Evolutionary conservation across 2,888 invertebrate species (phyloP).

Genomic region (Tubiluchus corallicola): DNA sequence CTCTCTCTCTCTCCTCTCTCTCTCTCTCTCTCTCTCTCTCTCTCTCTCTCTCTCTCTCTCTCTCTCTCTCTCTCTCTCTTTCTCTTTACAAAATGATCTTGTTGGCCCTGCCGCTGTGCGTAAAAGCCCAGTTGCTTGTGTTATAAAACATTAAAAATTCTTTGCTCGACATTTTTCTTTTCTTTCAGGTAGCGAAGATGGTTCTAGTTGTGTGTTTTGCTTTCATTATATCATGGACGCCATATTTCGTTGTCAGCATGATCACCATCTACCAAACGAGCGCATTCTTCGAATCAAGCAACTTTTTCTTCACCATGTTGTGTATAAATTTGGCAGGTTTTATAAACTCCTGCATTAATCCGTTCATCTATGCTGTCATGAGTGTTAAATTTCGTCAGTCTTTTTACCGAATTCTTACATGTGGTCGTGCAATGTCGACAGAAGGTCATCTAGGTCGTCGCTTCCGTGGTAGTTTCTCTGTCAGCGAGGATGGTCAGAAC

Average conservation of each 20-base stretch:
- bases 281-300: not conserved
- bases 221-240: not conserved
- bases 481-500: not conserved
- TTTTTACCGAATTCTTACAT: not conserved
- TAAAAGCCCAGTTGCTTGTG: too few species aligned
- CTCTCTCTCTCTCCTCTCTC: too few species aligned
- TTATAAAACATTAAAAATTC: too few species aligned
- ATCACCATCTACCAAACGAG: not conserved
- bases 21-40: too few species aligned
- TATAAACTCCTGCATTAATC: not conserved
- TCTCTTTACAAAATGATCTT: too few species aligned
- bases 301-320: not conserved
- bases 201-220: not conserved
- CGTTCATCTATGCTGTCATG: not conserved
- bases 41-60: too few species aligned
- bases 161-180: constrained; percentile 8
- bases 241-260: not conserved
- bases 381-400: not conserved
- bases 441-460: constrained; percentile 6
- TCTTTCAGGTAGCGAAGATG: constrained; percentile 4
- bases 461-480: constrained; percentile 7
- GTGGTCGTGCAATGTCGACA: constrained; percentile 2
- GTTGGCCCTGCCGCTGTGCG: too few species aligned
- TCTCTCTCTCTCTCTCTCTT: too few species aligned
- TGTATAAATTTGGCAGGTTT: not conserved